These are phyloP conservation scores for Dissostichus mawsoni DNA, from an alignment of 2,113 vertebrate genomes.

Conservation along the genomic window DNA sequence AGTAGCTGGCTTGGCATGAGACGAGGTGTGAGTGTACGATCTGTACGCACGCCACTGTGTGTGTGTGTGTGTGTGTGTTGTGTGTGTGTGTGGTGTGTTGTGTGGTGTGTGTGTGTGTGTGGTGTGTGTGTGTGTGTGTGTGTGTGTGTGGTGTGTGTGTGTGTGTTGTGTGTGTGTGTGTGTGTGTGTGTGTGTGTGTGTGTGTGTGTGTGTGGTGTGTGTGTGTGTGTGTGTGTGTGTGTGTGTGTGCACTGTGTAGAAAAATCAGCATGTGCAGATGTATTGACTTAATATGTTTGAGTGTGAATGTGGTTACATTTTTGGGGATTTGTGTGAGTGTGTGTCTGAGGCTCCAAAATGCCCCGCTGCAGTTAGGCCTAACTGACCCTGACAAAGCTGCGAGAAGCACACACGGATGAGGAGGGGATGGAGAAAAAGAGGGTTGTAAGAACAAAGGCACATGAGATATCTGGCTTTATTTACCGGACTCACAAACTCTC, in stretches of 20 bases:
- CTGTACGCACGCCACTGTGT: conserved; percentile 6
- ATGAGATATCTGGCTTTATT: conserved; percentile 10
- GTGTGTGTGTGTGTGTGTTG: too few species aligned
- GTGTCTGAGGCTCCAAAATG: conserved; percentile 8
- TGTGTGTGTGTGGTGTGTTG: conserved; percentile 5
- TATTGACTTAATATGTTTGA: not conserved
- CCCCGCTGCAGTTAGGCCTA: conserved; percentile 40
- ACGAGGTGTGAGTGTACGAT: conserved; percentile 43
- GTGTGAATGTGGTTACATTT: conserved; percentile 14
- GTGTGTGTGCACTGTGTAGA: not conserved
- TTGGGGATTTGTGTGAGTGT: conserved; percentile 15
- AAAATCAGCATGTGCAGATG: conserved; percentile 1
- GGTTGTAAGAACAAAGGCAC: conserved; percentile 18
- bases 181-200: conserved; percentile 21
- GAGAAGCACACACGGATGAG: conserved; percentile 39
- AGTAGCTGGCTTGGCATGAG: conserved; percentile 62
- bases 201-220: conserved; percentile 5
- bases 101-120: not conserved
- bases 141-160: conserved; percentile 13
- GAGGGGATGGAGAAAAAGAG: not conserved
- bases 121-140: not conserved
- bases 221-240: too few species aligned
- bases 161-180: conserved; percentile 5
- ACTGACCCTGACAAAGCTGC: conserved; percentile 64
- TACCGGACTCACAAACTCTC: not conserved